Conservation (phyloP, 2,888 invertebrate genomes). For the Watsonalla binaria region DNA sequence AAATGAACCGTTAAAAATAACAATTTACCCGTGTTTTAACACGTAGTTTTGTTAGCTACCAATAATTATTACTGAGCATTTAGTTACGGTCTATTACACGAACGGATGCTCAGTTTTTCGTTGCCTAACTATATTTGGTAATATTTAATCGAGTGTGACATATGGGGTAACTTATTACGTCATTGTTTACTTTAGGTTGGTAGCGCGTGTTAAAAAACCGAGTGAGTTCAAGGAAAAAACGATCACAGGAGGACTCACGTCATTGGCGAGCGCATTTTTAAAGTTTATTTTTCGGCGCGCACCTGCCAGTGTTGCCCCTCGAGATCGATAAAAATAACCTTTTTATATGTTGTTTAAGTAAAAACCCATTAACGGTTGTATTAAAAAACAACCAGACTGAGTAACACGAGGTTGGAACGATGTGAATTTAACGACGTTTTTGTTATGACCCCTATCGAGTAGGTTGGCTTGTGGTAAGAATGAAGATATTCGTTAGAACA, state of each 20-base stretch:
- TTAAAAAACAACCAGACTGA: slow-evolving; percentile 45
- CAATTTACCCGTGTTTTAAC: slow-evolving; percentile 58
- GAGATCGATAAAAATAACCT: slow-evolving; percentile 45
- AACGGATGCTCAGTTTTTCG: slow-evolving; percentile 28
- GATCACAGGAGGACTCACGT: slow-evolving; percentile 23
- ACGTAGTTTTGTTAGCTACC: slow-evolving; percentile 37
- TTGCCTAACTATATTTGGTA: slow-evolving; percentile 23
- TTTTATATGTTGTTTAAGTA: slow-evolving; percentile 50
- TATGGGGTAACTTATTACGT: slow-evolving; percentile 29
- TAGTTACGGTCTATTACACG: slow-evolving; percentile 57
- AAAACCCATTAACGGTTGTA: slow-evolving; percentile 58
- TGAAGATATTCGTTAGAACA: slow-evolving; percentile 16
- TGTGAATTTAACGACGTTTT: slow-evolving; percentile 3
- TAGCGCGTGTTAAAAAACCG: slow-evolving; percentile 60
- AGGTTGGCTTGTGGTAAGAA: slow-evolving; percentile 15
- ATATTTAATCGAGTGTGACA: slow-evolving; percentile 45
- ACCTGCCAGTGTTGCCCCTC: slow-evolving; percentile 36
- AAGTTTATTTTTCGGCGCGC: slow-evolving; percentile 25
- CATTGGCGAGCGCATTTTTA: slow-evolving; percentile 11
- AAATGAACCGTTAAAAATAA: slow-evolving; percentile 70
- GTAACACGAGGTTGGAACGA: slow-evolving; percentile 14
- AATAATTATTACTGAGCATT: slow-evolving; percentile 50
- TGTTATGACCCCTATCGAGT: slow-evolving; percentile 10
- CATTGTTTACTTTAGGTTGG: slow-evolving; percentile 41
- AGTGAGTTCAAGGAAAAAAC: slow-evolving; percentile 29